Conservation (phyloP, 2,888 invertebrate species). For the Eristalis arbustorum region DNA sequence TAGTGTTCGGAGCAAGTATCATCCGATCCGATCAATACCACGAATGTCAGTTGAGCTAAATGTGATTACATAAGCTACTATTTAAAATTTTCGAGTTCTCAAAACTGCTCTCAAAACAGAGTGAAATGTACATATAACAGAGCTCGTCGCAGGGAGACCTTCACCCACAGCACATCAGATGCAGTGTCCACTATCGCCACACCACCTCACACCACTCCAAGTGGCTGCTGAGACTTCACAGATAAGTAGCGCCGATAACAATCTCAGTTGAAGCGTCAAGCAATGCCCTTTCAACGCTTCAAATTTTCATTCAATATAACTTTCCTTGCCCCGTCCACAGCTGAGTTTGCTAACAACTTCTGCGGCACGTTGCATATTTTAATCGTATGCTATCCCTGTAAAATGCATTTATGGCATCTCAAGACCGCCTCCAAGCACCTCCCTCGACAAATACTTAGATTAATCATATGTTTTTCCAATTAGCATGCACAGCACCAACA, state of each 20-base stretch:
- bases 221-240: not conserved
- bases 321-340: no score
- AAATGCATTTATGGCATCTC: not conserved
- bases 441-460: conserved; percentile 20
- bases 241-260: not conserved
- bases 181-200: no score
- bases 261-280: not conserved
- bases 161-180: no score
- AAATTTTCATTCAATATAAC: not conserved
- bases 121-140: no score
- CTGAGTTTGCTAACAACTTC: not conserved
- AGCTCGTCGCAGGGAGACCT: no score
- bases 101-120: no score
- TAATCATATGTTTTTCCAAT: conserved; percentile 5
- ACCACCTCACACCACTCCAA: no score
- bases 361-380: not conserved
- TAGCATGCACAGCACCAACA: not conserved
- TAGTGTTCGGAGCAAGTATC: no score
- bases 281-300: not conserved
- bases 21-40: no score
- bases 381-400: not conserved
- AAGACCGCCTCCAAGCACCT: conserved; percentile 9
- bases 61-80: no score
- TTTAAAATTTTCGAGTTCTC: no score
- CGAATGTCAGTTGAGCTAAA: no score